phyloP scores from a whole-genome alignment of 92 coral and sea anemone genomes.

The Anthopleura xanthogrammica region DNA sequence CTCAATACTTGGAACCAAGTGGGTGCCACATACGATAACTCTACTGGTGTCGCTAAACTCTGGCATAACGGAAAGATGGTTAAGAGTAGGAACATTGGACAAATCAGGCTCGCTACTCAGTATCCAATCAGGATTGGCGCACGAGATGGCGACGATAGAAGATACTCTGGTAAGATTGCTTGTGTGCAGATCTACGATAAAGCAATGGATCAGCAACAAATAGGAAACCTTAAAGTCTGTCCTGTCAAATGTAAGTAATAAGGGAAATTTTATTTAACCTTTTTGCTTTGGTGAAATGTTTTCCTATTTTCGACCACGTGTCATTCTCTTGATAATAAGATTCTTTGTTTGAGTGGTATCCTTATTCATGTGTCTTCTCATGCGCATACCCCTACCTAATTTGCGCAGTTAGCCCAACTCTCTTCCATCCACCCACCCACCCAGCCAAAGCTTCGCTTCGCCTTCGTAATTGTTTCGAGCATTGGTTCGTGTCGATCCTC shows the following conservation, averaged over 20 bases:
- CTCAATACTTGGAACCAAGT: conserved; percentile 95
- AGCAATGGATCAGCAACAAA: conserved; percentile 88
- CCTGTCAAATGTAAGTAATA: conserved; percentile 78
- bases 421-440: background rate
- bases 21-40: conserved; percentile 97
- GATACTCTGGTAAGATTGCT: conserved; percentile 85
- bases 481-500: background rate
- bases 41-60: conserved; percentile 93
- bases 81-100: conserved; percentile 95
- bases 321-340: too few relatives aligned
- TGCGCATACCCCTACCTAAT: too few relatives aligned
- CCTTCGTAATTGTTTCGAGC: background rate
- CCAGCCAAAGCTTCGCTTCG: too few relatives aligned
- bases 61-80: conserved; percentile 99
- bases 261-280: background rate
- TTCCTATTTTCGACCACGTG: too few relatives aligned
- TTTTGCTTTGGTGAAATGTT: too few relatives aligned
- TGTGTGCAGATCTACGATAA: conserved; percentile 89
- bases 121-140: conserved; percentile 93
- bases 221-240: conserved; percentile 87
- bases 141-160: conserved; percentile 83
- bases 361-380: too few relatives aligned
- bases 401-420: too few relatives aligned
- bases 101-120: conserved; percentile 89
- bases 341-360: too few relatives aligned